A percentile compares a stretch with the other conserved stretches of the same genome.
These are phyloP conservation scores for Pachliopta kotzebuea DNA, from an alignment of 2,888 invertebrate genomes.

Conservation along the genomic window DNA sequence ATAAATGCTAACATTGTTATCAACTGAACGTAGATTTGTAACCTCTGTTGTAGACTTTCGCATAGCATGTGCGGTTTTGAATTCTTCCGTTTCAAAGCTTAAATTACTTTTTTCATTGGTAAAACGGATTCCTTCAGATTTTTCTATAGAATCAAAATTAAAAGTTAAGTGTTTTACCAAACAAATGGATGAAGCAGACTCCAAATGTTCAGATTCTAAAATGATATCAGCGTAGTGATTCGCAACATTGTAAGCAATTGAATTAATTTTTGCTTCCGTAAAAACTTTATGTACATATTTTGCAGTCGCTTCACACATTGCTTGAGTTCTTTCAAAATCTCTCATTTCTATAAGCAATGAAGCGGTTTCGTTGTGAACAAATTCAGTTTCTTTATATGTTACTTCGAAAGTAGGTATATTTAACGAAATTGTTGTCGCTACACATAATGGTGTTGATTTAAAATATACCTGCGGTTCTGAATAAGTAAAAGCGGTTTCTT, in stretches of 20 bases:
- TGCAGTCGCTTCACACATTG: slow-evolving; percentile 2
- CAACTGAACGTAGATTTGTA: not conserved
- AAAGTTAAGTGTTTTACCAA: not conserved
- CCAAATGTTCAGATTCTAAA: not conserved
- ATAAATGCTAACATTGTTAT: not conserved
- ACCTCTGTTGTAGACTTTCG: not conserved
- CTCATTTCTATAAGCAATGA: slow-evolving; percentile 4
- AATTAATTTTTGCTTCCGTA: not conserved
- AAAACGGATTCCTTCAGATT: not conserved
- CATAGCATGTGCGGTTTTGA: not conserved
- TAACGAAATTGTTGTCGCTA: slow-evolving; percentile 1
- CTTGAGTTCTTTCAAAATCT: slow-evolving; percentile 6
- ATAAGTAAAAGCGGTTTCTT: not conserved
- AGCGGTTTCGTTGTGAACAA: not conserved
- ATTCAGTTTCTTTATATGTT: not conserved
- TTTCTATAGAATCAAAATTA: not conserved
- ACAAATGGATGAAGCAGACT: not conserved
- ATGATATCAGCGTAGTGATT: slow-evolving; percentile 6
- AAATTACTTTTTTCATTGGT: not conserved
- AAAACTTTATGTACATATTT: not conserved
- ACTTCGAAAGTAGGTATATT: slow-evolving; percentile 1
- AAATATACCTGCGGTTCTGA: slow-evolving; percentile 3
- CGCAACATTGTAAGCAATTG: not conserved
- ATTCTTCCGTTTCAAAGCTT: not conserved
- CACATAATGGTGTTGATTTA: not conserved